Conservation (phyloP, 2,888 invertebrate species). For the Podabrus alpinus region DNA sequence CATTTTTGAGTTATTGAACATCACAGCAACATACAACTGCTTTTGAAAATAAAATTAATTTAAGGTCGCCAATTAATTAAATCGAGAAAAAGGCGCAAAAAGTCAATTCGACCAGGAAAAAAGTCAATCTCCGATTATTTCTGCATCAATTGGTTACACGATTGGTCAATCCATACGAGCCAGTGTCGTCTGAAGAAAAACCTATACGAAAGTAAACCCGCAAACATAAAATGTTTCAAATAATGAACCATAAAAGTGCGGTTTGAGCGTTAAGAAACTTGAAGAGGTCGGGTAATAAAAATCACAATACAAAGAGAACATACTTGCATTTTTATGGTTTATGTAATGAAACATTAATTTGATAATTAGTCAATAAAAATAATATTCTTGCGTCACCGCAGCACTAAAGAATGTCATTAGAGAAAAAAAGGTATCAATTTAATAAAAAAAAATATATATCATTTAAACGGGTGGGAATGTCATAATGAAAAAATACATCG, state of each 20-base stretch:
- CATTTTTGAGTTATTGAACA: no score
- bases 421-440: neutral
- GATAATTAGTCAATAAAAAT: neutral
- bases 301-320: neutral
- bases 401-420: neutral
- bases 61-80: no score
- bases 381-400: neutral
- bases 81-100: neutral
- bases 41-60: no score
- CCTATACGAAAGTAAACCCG: neutral
- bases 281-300: neutral
- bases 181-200: neutral
- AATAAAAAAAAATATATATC: neutral
- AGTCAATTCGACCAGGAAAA: neutral
- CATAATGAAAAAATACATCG: neutral
- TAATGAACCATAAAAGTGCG: neutral
- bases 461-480: neutral
- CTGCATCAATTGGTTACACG: neutral
- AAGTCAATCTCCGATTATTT: neutral
- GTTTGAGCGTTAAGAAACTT: neutral
- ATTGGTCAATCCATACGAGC: neutral
- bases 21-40: no score
- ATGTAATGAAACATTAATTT: neutral
- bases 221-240: neutral
- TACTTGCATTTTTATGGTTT: neutral